Base-by-base conservation (phyloP, 2,888 invertebrate genomes). In the Drosophila greeni region DNA sequence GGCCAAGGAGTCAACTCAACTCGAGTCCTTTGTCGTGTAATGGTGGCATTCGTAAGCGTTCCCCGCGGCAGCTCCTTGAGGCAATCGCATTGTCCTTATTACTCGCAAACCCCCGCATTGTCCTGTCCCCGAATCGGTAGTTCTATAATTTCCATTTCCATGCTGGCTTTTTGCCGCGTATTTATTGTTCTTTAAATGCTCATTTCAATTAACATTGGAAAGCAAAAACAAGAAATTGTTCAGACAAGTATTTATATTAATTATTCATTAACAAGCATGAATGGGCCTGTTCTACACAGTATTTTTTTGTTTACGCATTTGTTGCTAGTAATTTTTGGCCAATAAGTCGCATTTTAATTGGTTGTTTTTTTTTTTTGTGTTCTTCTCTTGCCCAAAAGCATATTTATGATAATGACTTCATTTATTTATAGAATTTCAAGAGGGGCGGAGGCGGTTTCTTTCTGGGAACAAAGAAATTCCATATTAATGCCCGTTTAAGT, bases 131-230 rank as follows among this genome's bases (percentile, higher is more conserved):
- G 18, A 31, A 26, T 43, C 18, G 42, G 48, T 23, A 43, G 70
- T 43, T 59, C 40, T 34, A 34, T 33, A 45, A 45, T 60, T 60
- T 45, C 31, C 59, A 37, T 60, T 45, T 43, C 31, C 34, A 29
- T 24, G 16, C 12, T 29, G 23, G 18, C 34, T 60, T 49, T 55
- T 39, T 36, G 37, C 57, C 49, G 62, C 33, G 57, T 45, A 82
- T 81, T 82, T 80, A 81, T 80, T 74, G 75, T 61, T 66, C 18
- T 64, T 75, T 84, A 83, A 84, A 73, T 81, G 66, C 72, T 77
- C 70, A 67, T 72, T 84, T 83, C 85, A 81, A 81, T 81, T 84
- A 82, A 74, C 72, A 66, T 62, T 45, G 59, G 60, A 66, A 70
- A 53, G 52, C 60, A 52, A 66, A 52, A 66, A 31, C 45, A 37